phyloP scores from a whole-genome alignment of 2,113 vertebrate genomes.

The Solenodon paradoxus region DNA sequence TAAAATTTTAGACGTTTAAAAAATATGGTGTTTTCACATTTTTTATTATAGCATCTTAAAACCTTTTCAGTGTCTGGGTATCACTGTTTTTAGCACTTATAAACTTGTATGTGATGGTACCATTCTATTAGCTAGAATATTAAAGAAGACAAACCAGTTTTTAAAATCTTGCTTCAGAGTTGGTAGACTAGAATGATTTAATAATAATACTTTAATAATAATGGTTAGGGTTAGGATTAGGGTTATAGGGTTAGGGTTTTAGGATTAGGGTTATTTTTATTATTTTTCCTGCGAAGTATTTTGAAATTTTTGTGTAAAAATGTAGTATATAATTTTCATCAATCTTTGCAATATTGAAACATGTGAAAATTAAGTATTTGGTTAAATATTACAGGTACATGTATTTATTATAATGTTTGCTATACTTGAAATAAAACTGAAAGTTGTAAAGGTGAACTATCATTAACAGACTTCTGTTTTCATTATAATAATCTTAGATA shows the following conservation, averaged over 20 bases:
- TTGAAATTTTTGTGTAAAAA: background rate
- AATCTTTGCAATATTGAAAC: background rate
- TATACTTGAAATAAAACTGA: conserved; percentile 24
- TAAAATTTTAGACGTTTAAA: background rate
- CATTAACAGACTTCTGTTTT: background rate
- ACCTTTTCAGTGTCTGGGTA: background rate
- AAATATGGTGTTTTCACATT: background rate
- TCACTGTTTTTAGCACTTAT: background rate
- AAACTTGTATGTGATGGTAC: background rate
- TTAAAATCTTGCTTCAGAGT: background rate
- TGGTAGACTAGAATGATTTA: background rate
- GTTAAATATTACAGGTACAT: background rate
- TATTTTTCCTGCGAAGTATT: no score
- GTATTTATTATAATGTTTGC: background rate
- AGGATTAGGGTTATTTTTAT: no score
- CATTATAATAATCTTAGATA: background rate
- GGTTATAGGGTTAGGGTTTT: no score
- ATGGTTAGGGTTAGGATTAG: no score
- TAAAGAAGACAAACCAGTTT: background rate
- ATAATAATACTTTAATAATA: conserved; percentile 30
- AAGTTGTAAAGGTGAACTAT: background rate
- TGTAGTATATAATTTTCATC: background rate
- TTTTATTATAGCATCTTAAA: background rate
- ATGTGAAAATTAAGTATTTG: background rate
- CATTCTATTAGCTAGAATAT: background rate